Conservation (phyloP, 2,888 invertebrate genomes). For the Drosophila nigricruria region DNA sequence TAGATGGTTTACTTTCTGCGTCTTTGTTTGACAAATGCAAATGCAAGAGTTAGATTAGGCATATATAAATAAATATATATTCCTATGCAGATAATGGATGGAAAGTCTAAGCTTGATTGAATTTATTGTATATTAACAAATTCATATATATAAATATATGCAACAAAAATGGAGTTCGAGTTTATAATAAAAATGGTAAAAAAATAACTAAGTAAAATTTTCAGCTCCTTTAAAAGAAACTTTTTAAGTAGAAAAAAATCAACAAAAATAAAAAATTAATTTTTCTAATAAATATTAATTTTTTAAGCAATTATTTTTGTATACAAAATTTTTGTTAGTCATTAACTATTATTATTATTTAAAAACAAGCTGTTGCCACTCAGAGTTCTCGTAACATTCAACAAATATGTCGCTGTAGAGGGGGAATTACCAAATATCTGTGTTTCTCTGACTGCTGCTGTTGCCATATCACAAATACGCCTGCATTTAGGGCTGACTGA, state of each 20-base stretch:
- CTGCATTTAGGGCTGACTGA: slow-evolving; percentile 8
- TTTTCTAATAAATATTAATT: not conserved
- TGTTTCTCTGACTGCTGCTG: not conserved
- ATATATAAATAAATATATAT: slow-evolving; percentile 8
- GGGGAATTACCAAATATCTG: slow-evolving; percentile 13
- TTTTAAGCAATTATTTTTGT: not conserved
- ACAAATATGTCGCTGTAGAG: slow-evolving; percentile 11
- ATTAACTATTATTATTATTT: not conserved
- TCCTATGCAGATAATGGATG: not conserved
- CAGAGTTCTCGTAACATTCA: slow-evolving; percentile 20
- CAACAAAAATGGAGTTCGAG: not conserved
- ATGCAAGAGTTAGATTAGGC: slow-evolving; percentile 32
- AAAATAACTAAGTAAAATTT: no score
- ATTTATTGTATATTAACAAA: not conserved
- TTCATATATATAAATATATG: not conserved
- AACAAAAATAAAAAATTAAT: not conserved
- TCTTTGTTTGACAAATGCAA: slow-evolving; percentile 38
- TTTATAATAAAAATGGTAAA: not conserved
- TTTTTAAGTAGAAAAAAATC: no score
- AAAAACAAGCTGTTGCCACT: not conserved
- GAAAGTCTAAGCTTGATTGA: not conserved
- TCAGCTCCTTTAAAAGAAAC: no score
- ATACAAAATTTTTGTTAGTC: no score
- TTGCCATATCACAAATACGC: slow-evolving; percentile 3
- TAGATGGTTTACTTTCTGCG: slow-evolving; percentile 19